phyloP scores from a whole-genome alignment of 2,888 invertebrate species.

The Drepanosiphum platanoidis region DNA sequence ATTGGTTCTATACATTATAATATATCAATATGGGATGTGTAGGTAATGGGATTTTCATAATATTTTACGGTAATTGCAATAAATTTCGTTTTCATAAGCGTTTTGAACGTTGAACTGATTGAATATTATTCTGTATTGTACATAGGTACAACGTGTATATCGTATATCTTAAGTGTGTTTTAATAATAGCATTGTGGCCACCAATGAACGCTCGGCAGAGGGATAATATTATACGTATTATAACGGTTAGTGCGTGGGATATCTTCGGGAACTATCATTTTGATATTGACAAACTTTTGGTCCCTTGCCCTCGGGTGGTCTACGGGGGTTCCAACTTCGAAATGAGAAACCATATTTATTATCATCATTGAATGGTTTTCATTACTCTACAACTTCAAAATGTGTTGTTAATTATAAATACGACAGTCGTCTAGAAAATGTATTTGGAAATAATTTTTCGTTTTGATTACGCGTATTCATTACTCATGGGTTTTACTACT shows the following conservation, averaged over 20 bases:
- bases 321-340: constrained; percentile 7
- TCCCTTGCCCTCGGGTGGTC: constrained; percentile 14
- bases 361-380: constrained; percentile 23
- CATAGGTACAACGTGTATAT: neutral
- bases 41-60: too few species aligned
- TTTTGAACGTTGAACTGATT: neutral
- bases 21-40: neutral
- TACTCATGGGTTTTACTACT: neutral
- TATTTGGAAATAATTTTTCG: neutral
- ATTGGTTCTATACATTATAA: neutral
- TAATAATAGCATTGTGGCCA: neutral
- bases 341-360: constrained; percentile 51
- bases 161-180: neutral
- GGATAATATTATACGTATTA: neutral
- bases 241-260: neutral
- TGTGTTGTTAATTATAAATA: constrained; percentile 1
- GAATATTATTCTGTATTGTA: neutral
- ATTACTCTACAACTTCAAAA: constrained; percentile 4
- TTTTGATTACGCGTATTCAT: neutral
- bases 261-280: constrained; percentile 39
- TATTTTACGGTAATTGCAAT: neutral
- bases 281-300: constrained; percentile 57
- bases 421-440: neutral
- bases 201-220: neutral
- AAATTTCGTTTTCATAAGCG: neutral